Conservation (phyloP, 2,797 vertebrate species). For the Micromesistius poutassou region DNA sequence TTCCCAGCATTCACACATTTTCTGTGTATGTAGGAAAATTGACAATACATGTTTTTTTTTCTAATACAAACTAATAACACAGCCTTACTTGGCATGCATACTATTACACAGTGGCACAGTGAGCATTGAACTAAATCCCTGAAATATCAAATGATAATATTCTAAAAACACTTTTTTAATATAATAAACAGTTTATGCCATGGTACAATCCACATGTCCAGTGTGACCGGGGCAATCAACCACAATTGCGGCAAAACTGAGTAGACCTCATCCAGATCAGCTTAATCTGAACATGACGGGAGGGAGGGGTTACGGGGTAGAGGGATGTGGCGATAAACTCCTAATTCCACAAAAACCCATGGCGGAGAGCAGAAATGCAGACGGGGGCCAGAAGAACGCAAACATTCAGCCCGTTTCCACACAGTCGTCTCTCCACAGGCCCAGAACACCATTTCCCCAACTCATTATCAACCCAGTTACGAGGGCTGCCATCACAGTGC, state of each 20-base stretch:
- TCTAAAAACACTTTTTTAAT: neutral
- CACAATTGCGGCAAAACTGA: constrained; percentile 25
- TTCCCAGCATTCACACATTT: constrained; percentile 1
- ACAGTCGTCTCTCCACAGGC: constrained; percentile 16
- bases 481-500: constrained; percentile 13
- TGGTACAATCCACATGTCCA: constrained; percentile 24
- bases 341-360: constrained; percentile 24
- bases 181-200: constrained; percentile 4
- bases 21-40: neutral
- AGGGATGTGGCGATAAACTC: constrained; percentile 15
- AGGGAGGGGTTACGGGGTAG: neutral
- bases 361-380: constrained; percentile 15
- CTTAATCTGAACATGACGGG: constrained; percentile 27
- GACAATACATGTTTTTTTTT: neutral
- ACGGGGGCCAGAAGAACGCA: constrained; percentile 8
- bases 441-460: constrained; percentile 21
- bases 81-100: constrained; percentile 1
- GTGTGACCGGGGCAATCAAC: constrained; percentile 12
- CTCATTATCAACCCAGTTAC: constrained; percentile 24
- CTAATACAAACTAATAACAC: neutral
- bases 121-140: neutral
- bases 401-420: constrained; percentile 29
- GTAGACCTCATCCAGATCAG: constrained; percentile 23
- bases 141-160: neutral
- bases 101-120: neutral